Base-by-base conservation (phyloP, 2,797 vertebrate species). In the Sibirionetta formosa region DNA sequence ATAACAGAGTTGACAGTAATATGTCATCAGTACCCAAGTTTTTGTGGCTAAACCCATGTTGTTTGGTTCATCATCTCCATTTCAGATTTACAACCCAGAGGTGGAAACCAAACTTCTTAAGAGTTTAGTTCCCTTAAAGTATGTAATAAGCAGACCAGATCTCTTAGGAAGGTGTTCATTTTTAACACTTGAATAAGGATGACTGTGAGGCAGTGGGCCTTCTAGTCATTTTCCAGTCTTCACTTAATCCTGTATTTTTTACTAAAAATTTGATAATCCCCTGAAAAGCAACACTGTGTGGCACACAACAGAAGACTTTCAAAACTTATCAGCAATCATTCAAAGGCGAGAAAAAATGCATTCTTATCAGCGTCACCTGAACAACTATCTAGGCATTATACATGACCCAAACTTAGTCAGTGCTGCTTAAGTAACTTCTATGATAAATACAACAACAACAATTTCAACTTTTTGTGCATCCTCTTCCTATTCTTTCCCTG, bases 1-100 rank as follows among this genome's bases (percentile, higher is more conserved):
- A 6, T 4, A 81, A 31, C 0, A 51, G 15, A 82, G 46, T 0
- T 22, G 27, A 70, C 4, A 24, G 23, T 27, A 56, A 53, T 4
- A 82, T 69, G 18, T 15, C 42, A 75, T 31, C 0, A 7, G 70
- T 44, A 70, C 29, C 18, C 35, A 64, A 63, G n/a, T 6, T 56
- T 68, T 40, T 69, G 11, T 70, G 36, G 50, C 86, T 50, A 42
- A 36, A 10, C 2, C 40, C 3, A 9, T 22, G 29, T 13, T 23
- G 14, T 15, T 27, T n/a, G 19, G 6, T 36, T 83, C 10, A 11
- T 60, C 20, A 69, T 35, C 50, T 61, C 40, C 9, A 2, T n/a
- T 90, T 12, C 50, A 71, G 44, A 61, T 50, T 72, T 57, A 75
- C 44, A 88, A 65, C 3, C 16, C 35, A 13, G 23, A 63, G 68